These are phyloP conservation scores for Semnopithecus entellus DNA, from an alignment of 2,113 vertebrate genomes.

Conservation along the genomic window DNA sequence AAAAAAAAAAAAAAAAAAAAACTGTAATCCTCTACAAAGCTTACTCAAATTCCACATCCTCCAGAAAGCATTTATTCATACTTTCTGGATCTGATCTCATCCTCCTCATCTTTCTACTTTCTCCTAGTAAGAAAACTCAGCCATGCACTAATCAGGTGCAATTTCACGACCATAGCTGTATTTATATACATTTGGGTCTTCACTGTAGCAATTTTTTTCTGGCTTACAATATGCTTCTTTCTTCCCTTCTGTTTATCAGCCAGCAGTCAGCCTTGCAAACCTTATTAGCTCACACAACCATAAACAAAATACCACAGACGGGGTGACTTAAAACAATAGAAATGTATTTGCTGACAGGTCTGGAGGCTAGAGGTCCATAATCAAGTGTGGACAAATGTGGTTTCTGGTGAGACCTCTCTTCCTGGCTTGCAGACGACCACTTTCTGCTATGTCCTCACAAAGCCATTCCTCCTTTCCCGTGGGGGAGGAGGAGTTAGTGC, in stretches of 20 bases:
- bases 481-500: no score
- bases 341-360: not conserved
- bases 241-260: not conserved
- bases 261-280: not conserved
- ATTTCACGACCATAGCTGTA: not conserved
- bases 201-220: not conserved
- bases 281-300: not conserved
- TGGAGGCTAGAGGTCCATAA: not conserved
- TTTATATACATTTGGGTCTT: not conserved
- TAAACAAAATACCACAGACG: not conserved
- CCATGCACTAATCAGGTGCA: not conserved
- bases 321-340: not conserved
- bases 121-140: not conserved
- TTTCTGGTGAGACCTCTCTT: not conserved
- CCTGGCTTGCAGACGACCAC: not conserved
- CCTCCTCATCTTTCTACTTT: not conserved
- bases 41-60: not conserved
- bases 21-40: not conserved
- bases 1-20: no score
- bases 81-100: not conserved
- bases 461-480: not conserved
- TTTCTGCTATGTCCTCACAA: not conserved
- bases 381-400: not conserved
- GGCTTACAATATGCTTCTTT: not conserved
- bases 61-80: not conserved